Evolutionary conservation across 2,797 vertebrate genomes (phyloP).

Genomic region (Percopsis omiscomaycus): DNA sequence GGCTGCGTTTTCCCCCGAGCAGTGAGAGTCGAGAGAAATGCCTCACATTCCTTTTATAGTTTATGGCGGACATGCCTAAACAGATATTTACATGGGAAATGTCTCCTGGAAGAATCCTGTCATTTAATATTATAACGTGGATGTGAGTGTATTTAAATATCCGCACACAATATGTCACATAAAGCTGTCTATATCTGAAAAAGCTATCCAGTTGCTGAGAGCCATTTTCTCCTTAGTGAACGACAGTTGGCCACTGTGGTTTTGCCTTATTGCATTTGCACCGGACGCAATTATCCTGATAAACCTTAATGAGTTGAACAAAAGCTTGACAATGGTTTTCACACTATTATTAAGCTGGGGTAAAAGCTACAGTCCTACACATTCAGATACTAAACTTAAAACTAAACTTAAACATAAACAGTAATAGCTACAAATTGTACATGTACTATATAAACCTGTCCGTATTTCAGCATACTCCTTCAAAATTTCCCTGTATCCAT

Average conservation of each 20-base stretch:
- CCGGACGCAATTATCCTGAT: constrained; percentile 51
- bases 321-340: constrained; percentile 41
- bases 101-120: constrained; percentile 10
- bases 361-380: not conserved
- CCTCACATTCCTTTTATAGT: constrained; percentile 48
- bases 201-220: not conserved
- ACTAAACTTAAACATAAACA: not conserved
- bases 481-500: not conserved
- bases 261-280: constrained; percentile 56
- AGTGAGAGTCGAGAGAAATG: constrained; percentile 48
- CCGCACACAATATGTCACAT: constrained; percentile 1
- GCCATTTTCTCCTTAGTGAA: constrained; percentile 33
- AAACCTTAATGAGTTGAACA: constrained; percentile 42
- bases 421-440: too few species aligned
- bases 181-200: constrained; percentile 29
- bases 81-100: constrained; percentile 48
- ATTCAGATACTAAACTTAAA: not conserved
- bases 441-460: too few species aligned
- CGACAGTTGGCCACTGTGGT: constrained; percentile 36
- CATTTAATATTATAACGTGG: constrained; percentile 30
- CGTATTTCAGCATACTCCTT: too few species aligned
- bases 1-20: constrained; percentile 47
- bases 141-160: constrained; percentile 13
- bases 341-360: not conserved
- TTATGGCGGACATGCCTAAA: constrained; percentile 63